Evolutionary conservation across 2,113 vertebrate genomes (phyloP).

Genomic region (Saccopteryx leptura): DNA sequence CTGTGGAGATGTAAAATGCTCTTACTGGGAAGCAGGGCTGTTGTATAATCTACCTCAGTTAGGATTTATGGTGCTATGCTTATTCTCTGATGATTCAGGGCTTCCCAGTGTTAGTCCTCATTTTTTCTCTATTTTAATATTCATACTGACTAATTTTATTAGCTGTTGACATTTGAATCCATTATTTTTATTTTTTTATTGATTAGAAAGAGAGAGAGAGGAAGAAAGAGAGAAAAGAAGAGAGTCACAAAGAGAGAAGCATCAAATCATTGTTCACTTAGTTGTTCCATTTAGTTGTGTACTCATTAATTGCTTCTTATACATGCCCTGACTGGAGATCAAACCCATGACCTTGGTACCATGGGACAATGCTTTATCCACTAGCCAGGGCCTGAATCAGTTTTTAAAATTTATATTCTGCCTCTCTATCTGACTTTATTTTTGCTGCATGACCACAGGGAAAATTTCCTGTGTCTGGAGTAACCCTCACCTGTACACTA

Average conservation of each 20-base stretch:
- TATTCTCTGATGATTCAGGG: background rate
- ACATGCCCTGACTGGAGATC: too few species aligned
- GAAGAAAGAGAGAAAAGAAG: too few species aligned
- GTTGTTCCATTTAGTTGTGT: too few species aligned
- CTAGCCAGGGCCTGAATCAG: too few species aligned
- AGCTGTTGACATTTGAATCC: background rate
- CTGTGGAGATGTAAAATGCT: background rate
- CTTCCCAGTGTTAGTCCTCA: background rate
- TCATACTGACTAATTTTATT: conserved; percentile 26
- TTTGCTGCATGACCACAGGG: background rate
- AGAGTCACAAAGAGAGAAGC: too few species aligned
- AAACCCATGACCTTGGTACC: too few species aligned
- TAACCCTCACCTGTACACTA: background rate
- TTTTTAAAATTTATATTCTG: background rate
- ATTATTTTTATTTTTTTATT: background rate
- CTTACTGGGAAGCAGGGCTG: background rate
- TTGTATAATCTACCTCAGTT: background rate
- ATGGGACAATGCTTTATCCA: too few species aligned
- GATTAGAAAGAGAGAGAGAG: too few species aligned
- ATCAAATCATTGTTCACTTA: too few species aligned
- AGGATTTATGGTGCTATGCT: background rate
- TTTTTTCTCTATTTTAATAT: background rate
- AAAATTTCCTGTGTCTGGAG: background rate
- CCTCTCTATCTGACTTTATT: background rate
- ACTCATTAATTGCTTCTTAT: too few species aligned